Percentiles rank a stretch among this genome's conserved stretches.
Evolutionary conservation across 2,113 vertebrate genomes (phyloP).

Genomic region (Bagarius yarrelli): DNA sequence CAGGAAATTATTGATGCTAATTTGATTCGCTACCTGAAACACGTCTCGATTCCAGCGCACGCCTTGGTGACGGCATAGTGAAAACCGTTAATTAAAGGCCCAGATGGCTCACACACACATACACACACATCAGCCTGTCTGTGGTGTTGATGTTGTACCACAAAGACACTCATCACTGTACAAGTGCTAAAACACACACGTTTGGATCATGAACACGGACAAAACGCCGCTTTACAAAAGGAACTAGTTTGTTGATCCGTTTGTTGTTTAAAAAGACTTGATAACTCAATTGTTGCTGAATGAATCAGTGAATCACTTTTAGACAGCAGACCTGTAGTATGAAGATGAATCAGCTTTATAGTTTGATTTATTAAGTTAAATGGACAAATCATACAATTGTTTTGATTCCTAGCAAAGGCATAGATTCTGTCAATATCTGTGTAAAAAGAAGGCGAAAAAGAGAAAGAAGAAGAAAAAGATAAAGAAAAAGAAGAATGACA

Average conservation of each 20-base stretch:
- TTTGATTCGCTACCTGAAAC: not conserved
- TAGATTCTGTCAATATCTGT: too few species aligned
- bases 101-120: not conserved
- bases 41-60: not conserved
- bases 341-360: not conserved
- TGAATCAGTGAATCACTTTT: not conserved
- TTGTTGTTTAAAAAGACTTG: not conserved
- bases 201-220: too few species aligned
- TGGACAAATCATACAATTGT: too few species aligned
- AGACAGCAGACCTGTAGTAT: too few species aligned
- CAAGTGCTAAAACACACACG: not conserved
- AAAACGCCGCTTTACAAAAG: not conserved
- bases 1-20: not conserved
- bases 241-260: not conserved
- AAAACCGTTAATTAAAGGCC: conserved; percentile 5
- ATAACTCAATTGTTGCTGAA: not conserved
- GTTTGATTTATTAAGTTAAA: too few species aligned
- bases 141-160: not conserved
- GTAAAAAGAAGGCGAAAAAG: too few species aligned
- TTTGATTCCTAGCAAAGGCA: too few species aligned
- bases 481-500: too few species aligned
- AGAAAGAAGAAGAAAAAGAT: too few species aligned
- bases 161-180: not conserved
- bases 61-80: not conserved
- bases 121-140: too few species aligned